phyloP scores from a whole-genome alignment of 1,140 invertebrate species.

The Drosophila tristis region DNA sequence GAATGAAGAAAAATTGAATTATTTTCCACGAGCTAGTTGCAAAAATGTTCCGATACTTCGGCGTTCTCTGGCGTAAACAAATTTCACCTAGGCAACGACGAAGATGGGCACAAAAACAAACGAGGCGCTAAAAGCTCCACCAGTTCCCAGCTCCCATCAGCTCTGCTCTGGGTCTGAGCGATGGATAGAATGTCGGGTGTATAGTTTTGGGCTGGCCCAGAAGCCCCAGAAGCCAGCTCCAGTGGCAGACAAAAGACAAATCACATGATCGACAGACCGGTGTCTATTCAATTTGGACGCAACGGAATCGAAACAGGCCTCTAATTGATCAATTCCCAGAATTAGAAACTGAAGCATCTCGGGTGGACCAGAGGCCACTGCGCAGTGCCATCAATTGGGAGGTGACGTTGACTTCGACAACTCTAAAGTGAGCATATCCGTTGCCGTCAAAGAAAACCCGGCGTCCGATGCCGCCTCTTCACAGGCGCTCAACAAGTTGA shows the following conservation, averaged over 20 bases:
- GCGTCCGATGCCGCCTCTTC: background rate
- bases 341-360: slow-evolving; percentile 75
- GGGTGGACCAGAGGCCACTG: slow-evolving; percentile 5
- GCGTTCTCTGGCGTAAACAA: slow-evolving; percentile 70
- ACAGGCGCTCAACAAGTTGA: slow-evolving; percentile 18
- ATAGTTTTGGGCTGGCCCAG: too few relatives aligned
- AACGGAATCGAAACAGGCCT: slow-evolving; percentile 18
- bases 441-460: slow-evolving; percentile 27
- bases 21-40: slow-evolving; percentile 65
- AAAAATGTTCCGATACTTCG: slow-evolving; percentile 50
- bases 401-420: slow-evolving; percentile 26
- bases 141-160: slow-evolving; percentile 1
- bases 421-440: slow-evolving; percentile 70
- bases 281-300: slow-evolving; percentile 10
- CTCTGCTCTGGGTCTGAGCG: background rate
- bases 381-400: slow-evolving; percentile 37
- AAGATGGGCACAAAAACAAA: slow-evolving; percentile 62
- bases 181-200: too few relatives aligned
- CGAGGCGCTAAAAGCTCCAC: slow-evolving; percentile 15
- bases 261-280: slow-evolving; percentile 56
- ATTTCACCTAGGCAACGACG: slow-evolving; percentile 65
- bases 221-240: background rate
- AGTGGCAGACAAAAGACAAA: slow-evolving; percentile 28
- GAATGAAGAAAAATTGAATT: slow-evolving; percentile 81
- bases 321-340: slow-evolving; percentile 76